Base-by-base conservation (phyloP, 1,140 invertebrate species). In the Muscidifurax raptorellus region DNA sequence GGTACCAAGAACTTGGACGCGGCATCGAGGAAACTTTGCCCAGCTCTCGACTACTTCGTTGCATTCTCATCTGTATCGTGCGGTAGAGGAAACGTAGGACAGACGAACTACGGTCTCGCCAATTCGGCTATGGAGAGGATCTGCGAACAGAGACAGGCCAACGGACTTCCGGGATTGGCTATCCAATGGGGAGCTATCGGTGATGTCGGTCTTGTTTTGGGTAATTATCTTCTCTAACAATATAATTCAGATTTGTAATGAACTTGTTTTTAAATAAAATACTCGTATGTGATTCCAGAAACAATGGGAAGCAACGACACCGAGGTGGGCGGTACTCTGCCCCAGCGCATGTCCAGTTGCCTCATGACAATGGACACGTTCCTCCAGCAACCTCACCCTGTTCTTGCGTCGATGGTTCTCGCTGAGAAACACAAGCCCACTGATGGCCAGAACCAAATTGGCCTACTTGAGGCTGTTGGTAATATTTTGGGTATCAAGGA, bases 141-240 rank as follows among this genome's bases (percentile, higher is more conserved):
- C 64, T 96, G 97, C 88, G 98, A 99, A 93, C 94, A 95, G 77
- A 94, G 99, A 83, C 96, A 96, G 90, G 94, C 94, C 18, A 95
- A 95, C 89, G 97, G 96, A n/a, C 92, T 98, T 52, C 96, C 96
- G 80, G 96, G 95, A 40, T 93, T 98, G 25, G 97, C 98, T 32
- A 97, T 99, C 86, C 98, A 99, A 92, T 99, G 98, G 98, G 99
- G 99, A 87, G 98, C 98, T 67, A 97, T 99, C 89, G 98, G 98
- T 86, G 98, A 99, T 92, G 99, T 99, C 28, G 99, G 98, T 83
- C 93, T 99, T 30, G 95, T 99, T 79, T 90, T 97, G 84, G 91
- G 91, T 92, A 86, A 87, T 40, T 64, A 64, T 79, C 30, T 32
- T 74, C 44, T 84, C 47, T 28, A 66, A 30, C 72, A 84, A 74